Evolutionary conservation across 2,113 vertebrate genomes (phyloP).

Genomic region (Porphyrio hochstetteri): DNA sequence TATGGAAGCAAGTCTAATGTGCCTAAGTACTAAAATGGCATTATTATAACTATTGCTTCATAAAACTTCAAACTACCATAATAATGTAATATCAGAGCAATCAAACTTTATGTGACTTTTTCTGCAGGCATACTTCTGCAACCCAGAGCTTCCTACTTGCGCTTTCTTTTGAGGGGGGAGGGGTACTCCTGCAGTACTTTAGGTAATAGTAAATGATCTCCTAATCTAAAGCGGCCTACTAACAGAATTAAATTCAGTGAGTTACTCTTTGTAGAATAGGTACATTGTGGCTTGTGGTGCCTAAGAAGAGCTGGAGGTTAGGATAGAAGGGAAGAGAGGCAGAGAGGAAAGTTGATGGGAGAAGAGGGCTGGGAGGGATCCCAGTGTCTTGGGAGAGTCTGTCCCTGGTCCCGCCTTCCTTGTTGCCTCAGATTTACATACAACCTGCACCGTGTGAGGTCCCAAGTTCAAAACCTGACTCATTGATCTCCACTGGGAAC

Average conservation of each 20-base stretch:
- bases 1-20: background rate
- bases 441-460: background rate
- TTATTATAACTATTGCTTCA: slow-evolving; percentile 4
- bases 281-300: slow-evolving; percentile 76
- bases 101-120: slow-evolving; percentile 18
- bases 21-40: slow-evolving; percentile 8
- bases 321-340: background rate
- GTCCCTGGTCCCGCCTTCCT: background rate
- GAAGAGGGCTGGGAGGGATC: background rate
- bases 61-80: slow-evolving; percentile 11
- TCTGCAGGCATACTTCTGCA: background rate
- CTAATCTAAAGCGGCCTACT: slow-evolving; percentile 76
- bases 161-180: slow-evolving; percentile 2
- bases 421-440: background rate
- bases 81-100: slow-evolving; percentile 18
- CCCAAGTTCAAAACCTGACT: background rate
- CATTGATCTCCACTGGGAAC: background rate
- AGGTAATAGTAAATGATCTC: slow-evolving; percentile 70
- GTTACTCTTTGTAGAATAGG: slow-evolving; percentile 56
- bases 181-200: slow-evolving; percentile 80
- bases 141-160: background rate
- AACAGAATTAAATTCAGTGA: slow-evolving; percentile 78
- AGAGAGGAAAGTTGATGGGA: background rate
- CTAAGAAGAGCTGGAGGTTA: background rate
- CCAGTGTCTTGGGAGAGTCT: background rate